These are phyloP conservation scores for Sinella curviseta DNA, from an alignment of 1,140 invertebrate genomes.

Conservation along the genomic window DNA sequence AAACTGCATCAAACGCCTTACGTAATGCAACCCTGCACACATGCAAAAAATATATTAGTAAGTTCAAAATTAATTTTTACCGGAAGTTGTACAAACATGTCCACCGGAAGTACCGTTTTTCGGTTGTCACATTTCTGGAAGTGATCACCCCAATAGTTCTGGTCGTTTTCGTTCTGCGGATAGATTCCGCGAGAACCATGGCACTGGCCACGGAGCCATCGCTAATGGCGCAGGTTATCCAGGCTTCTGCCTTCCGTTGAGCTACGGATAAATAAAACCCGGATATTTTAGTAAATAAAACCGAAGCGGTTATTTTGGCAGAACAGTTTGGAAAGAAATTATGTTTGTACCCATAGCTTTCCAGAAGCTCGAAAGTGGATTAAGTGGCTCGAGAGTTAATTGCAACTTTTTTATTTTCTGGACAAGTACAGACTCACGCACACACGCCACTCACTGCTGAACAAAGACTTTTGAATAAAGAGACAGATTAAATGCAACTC, in stretches of 20 bases:
- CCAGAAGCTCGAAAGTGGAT: too few relatives aligned
- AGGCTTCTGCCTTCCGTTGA: background rate
- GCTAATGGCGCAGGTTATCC: background rate
- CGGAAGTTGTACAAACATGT: background rate
- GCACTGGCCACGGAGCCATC: background rate
- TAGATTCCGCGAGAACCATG: background rate
- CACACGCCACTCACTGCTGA: too few relatives aligned
- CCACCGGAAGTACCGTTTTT: background rate
- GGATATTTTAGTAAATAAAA: too few relatives aligned
- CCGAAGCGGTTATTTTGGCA: too few relatives aligned
- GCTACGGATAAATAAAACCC: too few relatives aligned
- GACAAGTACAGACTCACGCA: too few relatives aligned
- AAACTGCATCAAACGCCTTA: slow-evolving; percentile 6
- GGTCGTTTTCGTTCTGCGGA: background rate
- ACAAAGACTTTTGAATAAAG: too few relatives aligned
- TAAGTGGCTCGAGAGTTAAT: too few relatives aligned
- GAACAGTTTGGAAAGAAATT: too few relatives aligned
- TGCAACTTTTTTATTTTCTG: too few relatives aligned
- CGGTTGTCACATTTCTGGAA: background rate
- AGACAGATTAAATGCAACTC: too few relatives aligned
- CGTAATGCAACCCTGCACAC: background rate
- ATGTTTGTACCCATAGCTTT: too few relatives aligned
- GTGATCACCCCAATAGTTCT: background rate
- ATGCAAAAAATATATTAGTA: background rate
- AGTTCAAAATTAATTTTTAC: background rate